Conservation (phyloP, 1,140 invertebrate species). For the Drosophila jambulina region DNA sequence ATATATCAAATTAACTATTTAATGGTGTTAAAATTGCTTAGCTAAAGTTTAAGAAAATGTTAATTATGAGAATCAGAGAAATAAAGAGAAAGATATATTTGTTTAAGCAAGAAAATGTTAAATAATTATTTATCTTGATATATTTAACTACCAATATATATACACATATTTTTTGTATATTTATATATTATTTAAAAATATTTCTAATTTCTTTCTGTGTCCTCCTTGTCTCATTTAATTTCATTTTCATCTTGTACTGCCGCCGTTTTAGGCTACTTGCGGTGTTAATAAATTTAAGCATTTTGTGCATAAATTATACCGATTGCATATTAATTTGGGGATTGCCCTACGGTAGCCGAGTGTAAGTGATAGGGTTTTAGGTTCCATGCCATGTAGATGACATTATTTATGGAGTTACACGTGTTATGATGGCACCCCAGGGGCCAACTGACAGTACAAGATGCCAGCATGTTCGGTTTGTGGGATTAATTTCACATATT, state of each 20-base stretch:
- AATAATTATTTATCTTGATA: background rate
- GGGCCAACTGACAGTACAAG: slow-evolving; percentile 38
- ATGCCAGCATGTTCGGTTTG: slow-evolving; percentile 34
- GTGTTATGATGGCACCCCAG: slow-evolving; percentile 75
- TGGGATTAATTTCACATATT: slow-evolving; percentile 29
- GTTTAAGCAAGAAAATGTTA: background rate
- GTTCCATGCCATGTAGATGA: slow-evolving; percentile 28
- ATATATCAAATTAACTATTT: background rate
- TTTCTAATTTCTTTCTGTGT: background rate
- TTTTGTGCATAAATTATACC: slow-evolving; percentile 75
- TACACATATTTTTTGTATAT: background rate
- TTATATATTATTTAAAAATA: background rate
- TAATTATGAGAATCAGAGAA: background rate
- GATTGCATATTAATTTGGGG: slow-evolving; percentile 71
- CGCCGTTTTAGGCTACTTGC: slow-evolving; percentile 12
- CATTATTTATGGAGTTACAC: slow-evolving; percentile 74
- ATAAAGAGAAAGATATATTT: background rate
- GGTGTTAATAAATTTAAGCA: slow-evolving; percentile 70
- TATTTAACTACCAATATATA: background rate
- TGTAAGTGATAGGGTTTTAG: slow-evolving; percentile 40
- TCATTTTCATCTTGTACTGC: slow-evolving; percentile 21
- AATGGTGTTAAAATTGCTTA: no score
- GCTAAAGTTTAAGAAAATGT: rapidly evolving
- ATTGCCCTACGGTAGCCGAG: slow-evolving; percentile 44
- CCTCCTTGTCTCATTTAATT: slow-evolving; percentile 20